Evolutionary conservation across 2,888 invertebrate genomes (phyloP).

Genomic region (Lasius platythorax): DNA sequence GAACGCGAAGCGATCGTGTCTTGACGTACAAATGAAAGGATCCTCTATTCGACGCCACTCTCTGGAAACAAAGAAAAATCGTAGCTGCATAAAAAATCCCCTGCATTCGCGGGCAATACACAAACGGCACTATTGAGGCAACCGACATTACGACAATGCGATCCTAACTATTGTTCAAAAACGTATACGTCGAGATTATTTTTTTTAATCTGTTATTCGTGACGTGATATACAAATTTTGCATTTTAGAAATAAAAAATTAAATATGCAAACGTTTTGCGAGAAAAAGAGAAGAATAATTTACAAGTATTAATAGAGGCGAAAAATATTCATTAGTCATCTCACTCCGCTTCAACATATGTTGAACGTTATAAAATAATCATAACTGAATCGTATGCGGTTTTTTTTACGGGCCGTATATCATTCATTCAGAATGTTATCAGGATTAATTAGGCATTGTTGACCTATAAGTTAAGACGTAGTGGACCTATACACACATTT

Average conservation of each 20-base stretch:
- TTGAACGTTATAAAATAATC: not conserved
- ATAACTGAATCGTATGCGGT: not conserved
- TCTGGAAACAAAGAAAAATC: slow-evolving; percentile 44
- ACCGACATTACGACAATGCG: slow-evolving; percentile 19
- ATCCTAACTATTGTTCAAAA: slow-evolving; percentile 10
- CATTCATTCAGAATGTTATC: slow-evolving; percentile 6
- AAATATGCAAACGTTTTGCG: not conserved
- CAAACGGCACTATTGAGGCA: slow-evolving; percentile 11
- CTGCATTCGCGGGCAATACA: slow-evolving; percentile 7
- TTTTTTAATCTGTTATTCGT: not conserved
- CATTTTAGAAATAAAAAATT: not conserved
- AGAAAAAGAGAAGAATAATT: not conserved
- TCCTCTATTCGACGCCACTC: slow-evolving; percentile 22
- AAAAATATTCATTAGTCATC: not conserved
- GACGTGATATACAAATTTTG: not conserved
- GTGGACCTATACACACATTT: not conserved
- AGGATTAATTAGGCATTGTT: slow-evolving; percentile 24
- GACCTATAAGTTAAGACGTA: not conserved
- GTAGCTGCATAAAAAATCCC: slow-evolving; percentile 11
- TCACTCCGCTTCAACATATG: not conserved
- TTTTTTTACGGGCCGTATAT: not conserved
- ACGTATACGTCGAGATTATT: not conserved
- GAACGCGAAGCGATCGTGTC: slow-evolving; percentile 31
- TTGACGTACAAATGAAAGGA: slow-evolving; percentile 38
- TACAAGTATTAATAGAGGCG: not conserved